These are phyloP conservation scores for Gymnocephalus cernua DNA, from an alignment of 2,113 vertebrate species.

Conservation along the genomic window DNA sequence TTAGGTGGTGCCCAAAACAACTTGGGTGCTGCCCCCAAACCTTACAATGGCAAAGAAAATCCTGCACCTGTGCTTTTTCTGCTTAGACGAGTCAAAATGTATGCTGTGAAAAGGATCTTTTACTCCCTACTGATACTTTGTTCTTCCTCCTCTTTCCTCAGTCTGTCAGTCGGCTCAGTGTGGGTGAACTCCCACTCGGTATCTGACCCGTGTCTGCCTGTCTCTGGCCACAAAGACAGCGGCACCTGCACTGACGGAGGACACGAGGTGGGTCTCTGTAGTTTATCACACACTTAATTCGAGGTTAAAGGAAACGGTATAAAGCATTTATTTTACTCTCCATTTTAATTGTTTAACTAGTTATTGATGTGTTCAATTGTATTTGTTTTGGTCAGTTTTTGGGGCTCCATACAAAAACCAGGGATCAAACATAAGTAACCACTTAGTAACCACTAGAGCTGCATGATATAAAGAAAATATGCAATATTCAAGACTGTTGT, in stretches of 20 bases:
- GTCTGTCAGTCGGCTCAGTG: conserved; percentile 87
- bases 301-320: too few relatives aligned
- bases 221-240: conserved; percentile 87
- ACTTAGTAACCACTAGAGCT: too few relatives aligned
- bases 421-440: neutral
- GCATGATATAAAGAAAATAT: too few relatives aligned
- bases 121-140: neutral
- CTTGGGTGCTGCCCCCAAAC: too few relatives aligned
- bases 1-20: too few relatives aligned
- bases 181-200: conserved; percentile 91
- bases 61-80: neutral
- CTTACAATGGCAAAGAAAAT: too few relatives aligned
- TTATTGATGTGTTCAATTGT: neutral
- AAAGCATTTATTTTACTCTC: neutral
- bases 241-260: conserved; percentile 89
- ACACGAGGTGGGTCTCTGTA: conserved; percentile 82
- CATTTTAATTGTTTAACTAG: neutral
- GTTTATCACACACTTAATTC: neutral
- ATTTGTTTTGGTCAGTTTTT: neutral
- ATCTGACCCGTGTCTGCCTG: conserved; percentile 85
- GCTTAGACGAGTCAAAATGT: neutral
- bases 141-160: conserved; percentile 50
- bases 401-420: neutral
- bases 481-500: too few relatives aligned
- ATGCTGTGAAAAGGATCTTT: neutral